Percentiles rank a stretch among this genome's conserved stretches.
Evolutionary conservation across 2,888 invertebrate genomes (phyloP).

Genomic region (Drosophila putrida): DNA sequence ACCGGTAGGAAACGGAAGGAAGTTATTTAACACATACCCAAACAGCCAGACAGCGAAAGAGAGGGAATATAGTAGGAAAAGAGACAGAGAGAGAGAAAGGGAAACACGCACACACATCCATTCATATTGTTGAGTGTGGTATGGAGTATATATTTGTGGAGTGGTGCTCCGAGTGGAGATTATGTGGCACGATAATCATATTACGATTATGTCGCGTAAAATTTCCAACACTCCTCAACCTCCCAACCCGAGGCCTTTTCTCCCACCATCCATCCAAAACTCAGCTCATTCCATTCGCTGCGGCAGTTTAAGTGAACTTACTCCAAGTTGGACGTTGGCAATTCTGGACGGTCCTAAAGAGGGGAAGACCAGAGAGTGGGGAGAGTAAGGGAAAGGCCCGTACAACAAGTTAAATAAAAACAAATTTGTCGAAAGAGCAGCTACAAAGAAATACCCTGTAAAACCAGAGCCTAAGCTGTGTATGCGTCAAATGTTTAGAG

Average conservation of each 20-base stretch:
- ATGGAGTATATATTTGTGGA: constrained; percentile 4
- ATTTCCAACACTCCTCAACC: constrained; percentile 51
- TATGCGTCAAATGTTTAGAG: too few species aligned
- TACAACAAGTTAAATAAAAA: constrained; percentile 10
- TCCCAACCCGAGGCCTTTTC: not conserved
- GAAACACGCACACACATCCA: constrained; percentile 4
- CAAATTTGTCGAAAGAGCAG: not conserved
- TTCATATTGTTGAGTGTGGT: too few species aligned
- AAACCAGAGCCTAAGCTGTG: too few species aligned
- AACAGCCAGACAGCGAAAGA: not conserved
- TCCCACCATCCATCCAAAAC: not conserved
- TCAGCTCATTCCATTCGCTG: constrained; percentile 9
- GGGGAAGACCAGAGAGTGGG: not conserved
- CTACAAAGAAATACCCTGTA: not conserved
- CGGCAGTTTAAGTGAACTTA: constrained; percentile 45
- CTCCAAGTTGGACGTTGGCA: constrained; percentile 27
- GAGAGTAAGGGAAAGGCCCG: not conserved
- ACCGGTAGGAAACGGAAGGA: constrained; percentile 67
- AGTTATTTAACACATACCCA: constrained; percentile 73
- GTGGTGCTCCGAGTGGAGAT: constrained; percentile 48
- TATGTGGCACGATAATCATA: constrained; percentile 77
- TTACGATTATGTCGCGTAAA: constrained; percentile 80
- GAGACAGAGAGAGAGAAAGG: not conserved
- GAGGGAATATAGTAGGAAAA: not conserved
- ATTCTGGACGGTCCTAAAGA: constrained; percentile 4